Conservation (phyloP, 2,797 vertebrate genomes). For the Pipistrellus pygmaeus region DNA sequence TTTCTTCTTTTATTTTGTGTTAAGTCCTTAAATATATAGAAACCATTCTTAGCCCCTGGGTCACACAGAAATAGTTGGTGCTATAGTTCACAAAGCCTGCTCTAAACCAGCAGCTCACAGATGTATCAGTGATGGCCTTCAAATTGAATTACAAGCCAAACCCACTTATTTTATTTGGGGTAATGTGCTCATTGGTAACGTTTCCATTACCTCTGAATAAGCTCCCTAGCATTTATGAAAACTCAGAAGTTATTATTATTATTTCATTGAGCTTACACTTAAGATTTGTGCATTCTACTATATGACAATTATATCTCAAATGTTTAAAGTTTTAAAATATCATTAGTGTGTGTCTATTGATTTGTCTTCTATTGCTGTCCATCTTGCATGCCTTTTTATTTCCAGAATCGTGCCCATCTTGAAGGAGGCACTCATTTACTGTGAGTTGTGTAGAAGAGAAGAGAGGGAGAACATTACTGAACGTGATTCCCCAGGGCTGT, state of each 20-base stretch:
- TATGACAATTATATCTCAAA: background rate
- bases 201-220: background rate
- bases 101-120: background rate
- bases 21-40: background rate
- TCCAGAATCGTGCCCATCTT: background rate
- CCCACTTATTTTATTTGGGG: background rate
- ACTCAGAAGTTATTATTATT: background rate
- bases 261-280: background rate
- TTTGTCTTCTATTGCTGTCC: background rate
- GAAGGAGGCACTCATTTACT: background rate
- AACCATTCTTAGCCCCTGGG: background rate
- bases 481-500: background rate
- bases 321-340: background rate
- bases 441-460: background rate
- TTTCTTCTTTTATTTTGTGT: slow-evolving; percentile 16
- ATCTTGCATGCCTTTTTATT: background rate
- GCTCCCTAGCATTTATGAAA: background rate
- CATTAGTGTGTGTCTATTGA: background rate
- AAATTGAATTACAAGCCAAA: background rate
- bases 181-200: background rate
- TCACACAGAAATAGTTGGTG: background rate
- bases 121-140: background rate
- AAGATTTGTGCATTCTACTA: background rate
- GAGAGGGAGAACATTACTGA: background rate
- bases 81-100: background rate